These are phyloP conservation scores for Ianthella basta DNA, from an alignment of 37 sponge, comb jelly and placozoan species.

Conservation along the genomic window DNA sequence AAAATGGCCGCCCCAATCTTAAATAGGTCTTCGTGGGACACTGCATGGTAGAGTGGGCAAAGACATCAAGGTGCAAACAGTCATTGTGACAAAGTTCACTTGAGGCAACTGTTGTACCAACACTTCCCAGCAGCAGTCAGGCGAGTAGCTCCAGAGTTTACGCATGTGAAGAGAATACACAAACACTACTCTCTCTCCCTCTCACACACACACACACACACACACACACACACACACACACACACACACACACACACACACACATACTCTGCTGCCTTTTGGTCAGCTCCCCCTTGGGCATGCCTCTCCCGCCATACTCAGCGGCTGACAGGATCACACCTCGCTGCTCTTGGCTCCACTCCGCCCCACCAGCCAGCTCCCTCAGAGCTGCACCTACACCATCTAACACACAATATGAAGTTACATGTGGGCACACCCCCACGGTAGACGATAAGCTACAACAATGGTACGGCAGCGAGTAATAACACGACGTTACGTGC, in stretches of 20 bases:
- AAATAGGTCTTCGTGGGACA: background rate
- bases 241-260: background rate
- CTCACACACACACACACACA: constrained; percentile 7
- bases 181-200: background rate
- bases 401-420: background rate
- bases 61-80: no score
- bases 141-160: no score
- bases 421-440: no score
- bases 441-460: no score
- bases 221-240: background rate
- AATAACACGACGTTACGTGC: no score
- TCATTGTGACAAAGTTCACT: no score
- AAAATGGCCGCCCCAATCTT: background rate
- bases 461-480: no score
- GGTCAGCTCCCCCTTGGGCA: background rate
- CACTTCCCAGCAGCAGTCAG: no score
- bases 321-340: background rate
- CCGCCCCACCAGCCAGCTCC: background rate
- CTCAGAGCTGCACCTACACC: background rate
- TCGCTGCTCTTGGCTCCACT: background rate
- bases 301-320: background rate
- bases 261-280: background rate
- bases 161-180: no score
- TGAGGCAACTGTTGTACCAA: no score
- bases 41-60: background rate